A percentile compares a stretch with the other conserved stretches of the same genome.
Evolutionary conservation across 2,888 invertebrate genomes (phyloP).

Genomic region (Habroteleia sp.): DNA sequence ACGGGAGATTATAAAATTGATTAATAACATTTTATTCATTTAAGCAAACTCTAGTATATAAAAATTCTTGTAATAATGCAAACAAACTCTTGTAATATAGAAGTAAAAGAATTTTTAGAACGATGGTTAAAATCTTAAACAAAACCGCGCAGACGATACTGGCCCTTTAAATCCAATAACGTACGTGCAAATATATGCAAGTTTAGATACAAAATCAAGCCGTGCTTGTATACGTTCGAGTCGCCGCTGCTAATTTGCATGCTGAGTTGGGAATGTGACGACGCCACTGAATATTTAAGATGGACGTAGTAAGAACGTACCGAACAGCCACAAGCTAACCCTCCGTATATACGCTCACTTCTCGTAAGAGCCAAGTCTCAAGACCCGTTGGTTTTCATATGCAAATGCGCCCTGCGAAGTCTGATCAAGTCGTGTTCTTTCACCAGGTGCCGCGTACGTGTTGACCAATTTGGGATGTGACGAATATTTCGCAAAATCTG

Average conservation of each 20-base stretch:
- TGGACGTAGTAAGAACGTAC: conserved; percentile 67
- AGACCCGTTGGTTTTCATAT: conserved; percentile 80
- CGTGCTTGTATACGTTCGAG: conserved; percentile 74
- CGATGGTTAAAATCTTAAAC: conserved; percentile 26
- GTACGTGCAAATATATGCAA: conserved; percentile 56
- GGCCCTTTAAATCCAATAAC: conserved; percentile 51
- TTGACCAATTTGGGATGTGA: conserved; percentile 61
- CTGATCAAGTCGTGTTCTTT: conserved; percentile 68
- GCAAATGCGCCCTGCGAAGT: conserved; percentile 74
- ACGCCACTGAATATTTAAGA: conserved; percentile 80
- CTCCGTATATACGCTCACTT: conserved; percentile 68
- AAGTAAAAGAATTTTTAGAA: conserved; percentile 22
- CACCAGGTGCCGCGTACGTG: conserved; percentile 69
- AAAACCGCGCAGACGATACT: conserved; percentile 34
- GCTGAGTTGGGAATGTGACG: conserved; percentile 77
- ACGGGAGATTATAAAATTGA: too few species aligned
- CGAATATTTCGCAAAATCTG: conserved; percentile 51
- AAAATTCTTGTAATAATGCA: too few species aligned
- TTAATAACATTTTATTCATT: too few species aligned
- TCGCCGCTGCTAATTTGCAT: conserved; percentile 78
- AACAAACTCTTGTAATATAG: too few species aligned
- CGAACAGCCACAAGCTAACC: conserved; percentile 70
- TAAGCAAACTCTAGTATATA: too few species aligned
- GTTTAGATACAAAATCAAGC: conserved; percentile 74
- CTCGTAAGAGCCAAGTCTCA: conserved; percentile 76